Percentiles rank a stretch among this genome's conserved stretches.
Evolutionary conservation across 2,113 vertebrate species (phyloP).

Genomic region (Oncorhynchus keta): DNA sequence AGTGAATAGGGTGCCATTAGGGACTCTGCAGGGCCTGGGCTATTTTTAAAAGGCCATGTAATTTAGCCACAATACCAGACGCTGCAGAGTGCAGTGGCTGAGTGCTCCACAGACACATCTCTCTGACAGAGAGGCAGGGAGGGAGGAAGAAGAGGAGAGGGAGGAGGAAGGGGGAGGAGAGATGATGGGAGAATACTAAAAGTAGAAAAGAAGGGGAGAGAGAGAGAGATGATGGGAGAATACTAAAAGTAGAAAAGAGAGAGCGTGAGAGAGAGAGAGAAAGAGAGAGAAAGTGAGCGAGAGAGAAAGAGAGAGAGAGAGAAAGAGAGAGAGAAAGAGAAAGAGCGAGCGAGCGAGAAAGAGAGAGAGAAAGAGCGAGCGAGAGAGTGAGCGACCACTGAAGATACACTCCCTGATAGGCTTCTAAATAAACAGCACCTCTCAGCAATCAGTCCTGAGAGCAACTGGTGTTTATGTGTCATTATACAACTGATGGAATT

Average conservation of each 20-base stretch:
- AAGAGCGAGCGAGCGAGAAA: too few species aligned
- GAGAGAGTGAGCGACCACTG: conserved; percentile 39
- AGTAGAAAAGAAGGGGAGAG: background rate
- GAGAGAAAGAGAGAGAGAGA: too few species aligned
- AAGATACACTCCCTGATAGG: conserved; percentile 11
- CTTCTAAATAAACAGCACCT: conserved; percentile 43
- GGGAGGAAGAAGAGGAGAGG: conserved; percentile 7
- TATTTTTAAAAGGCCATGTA: conserved; percentile 73
- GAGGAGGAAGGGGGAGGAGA: background rate
- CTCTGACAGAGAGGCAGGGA: conserved; percentile 25
- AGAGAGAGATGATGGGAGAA: conserved; percentile 14
- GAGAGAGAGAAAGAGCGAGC: background rate
- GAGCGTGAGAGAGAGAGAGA: too few species aligned
- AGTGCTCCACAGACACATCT: conserved; percentile 59
- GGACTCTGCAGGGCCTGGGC: conserved; percentile 34
- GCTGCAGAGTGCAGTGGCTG: conserved; percentile 59
- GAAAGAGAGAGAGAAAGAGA: background rate
- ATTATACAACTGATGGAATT: too few species aligned
- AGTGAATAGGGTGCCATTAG: too few species aligned
- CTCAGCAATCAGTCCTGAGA: conserved; percentile 21
- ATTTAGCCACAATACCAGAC: conserved; percentile 67
- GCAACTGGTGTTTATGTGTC: conserved; percentile 30
- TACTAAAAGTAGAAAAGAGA: background rate
- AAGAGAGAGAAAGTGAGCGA: too few species aligned
- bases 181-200: conserved; percentile 2